phyloP scores from a whole-genome alignment of 2,888 invertebrate genomes.

The Xylota segnis region DNA sequence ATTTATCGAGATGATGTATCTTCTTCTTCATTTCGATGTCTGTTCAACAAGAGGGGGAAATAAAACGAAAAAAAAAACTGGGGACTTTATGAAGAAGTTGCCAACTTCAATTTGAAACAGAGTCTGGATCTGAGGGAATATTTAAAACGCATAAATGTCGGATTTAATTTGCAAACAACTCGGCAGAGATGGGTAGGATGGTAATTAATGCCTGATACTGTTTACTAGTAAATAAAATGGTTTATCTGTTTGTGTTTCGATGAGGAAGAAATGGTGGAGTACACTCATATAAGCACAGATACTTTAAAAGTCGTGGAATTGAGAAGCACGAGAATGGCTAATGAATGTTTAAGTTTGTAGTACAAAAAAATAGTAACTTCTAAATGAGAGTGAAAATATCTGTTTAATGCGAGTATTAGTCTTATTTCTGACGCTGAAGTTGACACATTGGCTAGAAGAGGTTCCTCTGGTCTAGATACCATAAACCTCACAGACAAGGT shows the following conservation, averaged over 20 bases:
- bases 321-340: too few relatives aligned
- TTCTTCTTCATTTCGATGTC: constrained; percentile 28
- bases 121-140: constrained; percentile 44
- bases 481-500: too few relatives aligned
- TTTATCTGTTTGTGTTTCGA: neutral
- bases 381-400: too few relatives aligned
- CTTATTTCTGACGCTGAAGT: too few relatives aligned
- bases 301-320: too few relatives aligned
- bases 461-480: too few relatives aligned
- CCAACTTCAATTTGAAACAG: constrained; percentile 52
- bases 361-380: too few relatives aligned
- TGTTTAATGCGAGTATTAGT: too few relatives aligned
- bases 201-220: constrained; percentile 32
- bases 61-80: constrained; percentile 30
- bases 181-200: constrained; percentile 11
- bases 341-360: too few relatives aligned
- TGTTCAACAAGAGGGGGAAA: constrained; percentile 1
- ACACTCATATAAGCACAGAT: too few relatives aligned
- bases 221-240: constrained; percentile 3
- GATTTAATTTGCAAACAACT: constrained; percentile 46
- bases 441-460: too few relatives aligned
- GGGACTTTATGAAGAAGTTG: constrained; percentile 47
- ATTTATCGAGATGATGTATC: constrained; percentile 75
- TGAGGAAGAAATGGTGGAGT: too few relatives aligned
- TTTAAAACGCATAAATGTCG: constrained; percentile 60